These are phyloP conservation scores for Nomada fabriciana DNA, from an alignment of 2,888 invertebrate genomes.

Conservation along the genomic window DNA sequence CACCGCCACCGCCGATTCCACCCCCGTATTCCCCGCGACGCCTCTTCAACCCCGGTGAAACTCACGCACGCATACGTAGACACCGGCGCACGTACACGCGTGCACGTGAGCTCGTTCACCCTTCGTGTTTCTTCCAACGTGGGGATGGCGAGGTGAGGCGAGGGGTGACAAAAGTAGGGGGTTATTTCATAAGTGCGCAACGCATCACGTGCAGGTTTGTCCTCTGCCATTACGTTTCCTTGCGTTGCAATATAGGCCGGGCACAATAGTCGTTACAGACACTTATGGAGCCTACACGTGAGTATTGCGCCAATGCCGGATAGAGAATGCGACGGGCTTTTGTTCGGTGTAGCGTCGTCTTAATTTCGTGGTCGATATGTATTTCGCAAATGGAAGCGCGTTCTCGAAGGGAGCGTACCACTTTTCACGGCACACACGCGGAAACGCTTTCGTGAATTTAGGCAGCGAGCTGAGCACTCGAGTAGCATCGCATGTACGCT, in stretches of 20 bases:
- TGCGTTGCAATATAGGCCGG: conserved; percentile 47
- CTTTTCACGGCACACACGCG: neutral
- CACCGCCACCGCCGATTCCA: conserved; percentile 69
- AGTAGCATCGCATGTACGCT: neutral
- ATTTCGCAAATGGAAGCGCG: conserved; percentile 12
- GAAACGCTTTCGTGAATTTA: conserved; percentile 10
- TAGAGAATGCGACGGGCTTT: conserved; percentile 34
- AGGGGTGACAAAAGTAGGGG: conserved; percentile 51
- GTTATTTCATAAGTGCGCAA: conserved; percentile 65
- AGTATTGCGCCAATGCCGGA: conserved; percentile 61
- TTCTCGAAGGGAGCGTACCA: neutral
- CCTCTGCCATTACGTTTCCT: conserved; percentile 58
- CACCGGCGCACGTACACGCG: conserved; percentile 27
- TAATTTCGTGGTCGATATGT: conserved; percentile 41
- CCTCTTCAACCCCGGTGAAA: conserved; percentile 44
- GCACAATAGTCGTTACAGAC: conserved; percentile 57
- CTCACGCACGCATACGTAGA: conserved; percentile 69
- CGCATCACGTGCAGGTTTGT: conserved; percentile 68
- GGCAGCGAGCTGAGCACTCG: conserved; percentile 8
- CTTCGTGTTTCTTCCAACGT: conserved; percentile 41
- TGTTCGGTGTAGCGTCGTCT: conserved; percentile 19
- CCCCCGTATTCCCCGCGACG: conserved; percentile 42
- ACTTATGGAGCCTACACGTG: conserved; percentile 56
- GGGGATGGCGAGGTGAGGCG: conserved; percentile 2
- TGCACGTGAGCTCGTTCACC: conserved; percentile 53